Evolutionary conservation across 2,888 invertebrate species (phyloP), one percentile per base, ranked within the genome.

Genomic region (Argyra leucocephala): DNA sequence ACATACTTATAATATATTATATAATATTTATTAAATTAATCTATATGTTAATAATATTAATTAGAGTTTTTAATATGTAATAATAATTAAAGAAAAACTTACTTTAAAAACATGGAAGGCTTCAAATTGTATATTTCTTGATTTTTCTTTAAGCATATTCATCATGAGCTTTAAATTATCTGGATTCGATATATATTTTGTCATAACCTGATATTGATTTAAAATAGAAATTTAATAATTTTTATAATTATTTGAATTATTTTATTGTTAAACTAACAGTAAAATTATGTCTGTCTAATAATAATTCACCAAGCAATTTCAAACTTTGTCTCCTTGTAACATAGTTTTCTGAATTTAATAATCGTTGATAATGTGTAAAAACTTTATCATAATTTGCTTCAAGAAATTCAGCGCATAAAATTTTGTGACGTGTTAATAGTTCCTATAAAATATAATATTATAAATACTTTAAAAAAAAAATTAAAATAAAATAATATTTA

Each of bases 21-120:
- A 6, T 10, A 31, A 31, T 31, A n/a, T 31, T 31, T 4, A 31
- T 6, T 26, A 26, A 26, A 31, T 31, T 31, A 31, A 31, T 10
- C 7, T 1, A 31, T 10, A 31, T n/a, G n/a, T n/a, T n/a, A n/a
- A n/a, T n/a, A 26, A 26, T 26, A 6, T 26, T 26, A 6, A 6
- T 26, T 26, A 6, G 4, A 6, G 4, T 26, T 26, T 26, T 26
- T 26, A 26, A 26, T 6, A 6, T 26, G 26, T 6, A 4, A 26
- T 6, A 26, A 31, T 10, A 7, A 31, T n/a, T 3, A 22, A 64
- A 36, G n/a, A 37, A 22, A n/a, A 57, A 66, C 24, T 61, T 81
- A 95, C 96, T 90, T 99, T 99, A 85, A 99, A 99, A 75, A 99
- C 99, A 81, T 99, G 99, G 86, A 99, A 99, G 82, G 99, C 99